Evolutionary conservation across 1,140 invertebrate genomes (phyloP), one percentile per base, ranked within the genome.

Genomic region (Anoplolepis gracilipes): DNA sequence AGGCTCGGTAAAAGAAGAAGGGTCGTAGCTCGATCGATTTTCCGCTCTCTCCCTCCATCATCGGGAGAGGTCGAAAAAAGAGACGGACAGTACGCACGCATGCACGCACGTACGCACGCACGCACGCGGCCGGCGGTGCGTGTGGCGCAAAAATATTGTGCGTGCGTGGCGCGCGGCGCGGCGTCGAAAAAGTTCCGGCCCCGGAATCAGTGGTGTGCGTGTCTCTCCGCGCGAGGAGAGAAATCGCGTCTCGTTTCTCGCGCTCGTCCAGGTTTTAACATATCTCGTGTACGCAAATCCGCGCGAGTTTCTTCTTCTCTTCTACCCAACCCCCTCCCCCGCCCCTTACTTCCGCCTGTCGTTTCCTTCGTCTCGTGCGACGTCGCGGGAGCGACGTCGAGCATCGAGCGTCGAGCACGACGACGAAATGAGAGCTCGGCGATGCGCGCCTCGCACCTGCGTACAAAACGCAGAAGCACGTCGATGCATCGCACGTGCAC

Each of bases 11-110:
- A 88, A 86, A 85, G 89, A 90, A 90, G 90, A 91, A 90, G 90
- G 92, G 92, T 90, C 75, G 85, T 84, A 92, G 93, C 93, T 94
- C 91, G 91, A 94, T 94, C 92, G 93, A 94, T 94, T 94, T 94
- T 93, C 93, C 76, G 84, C 81, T 88, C 70, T 85, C 65, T 88
- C 86, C 69, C 62, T 90, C 87, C 84, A 85, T 88, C 76, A 81
- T 76, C 77, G 39, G 75, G 36, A 78, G 59, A 57, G 28, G 85
- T 84, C 53, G 72, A 82, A 73, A 85, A 75, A 69, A 87, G 85
- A 85, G 70, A 72, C 79, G 73, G 53, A 84, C 81, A 78, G 73
- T 70, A 81, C 75, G 64, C 36, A 85, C 78, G 64, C 13, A 81
- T 65, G 64, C 33, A 69, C 78, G 64, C 28, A 81, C 28, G 49